A percentile compares a stretch with the other conserved stretches of the same genome.
phyloP scores from a whole-genome alignment of 2,888 invertebrate genomes.

The Aromia moschata region DNA sequence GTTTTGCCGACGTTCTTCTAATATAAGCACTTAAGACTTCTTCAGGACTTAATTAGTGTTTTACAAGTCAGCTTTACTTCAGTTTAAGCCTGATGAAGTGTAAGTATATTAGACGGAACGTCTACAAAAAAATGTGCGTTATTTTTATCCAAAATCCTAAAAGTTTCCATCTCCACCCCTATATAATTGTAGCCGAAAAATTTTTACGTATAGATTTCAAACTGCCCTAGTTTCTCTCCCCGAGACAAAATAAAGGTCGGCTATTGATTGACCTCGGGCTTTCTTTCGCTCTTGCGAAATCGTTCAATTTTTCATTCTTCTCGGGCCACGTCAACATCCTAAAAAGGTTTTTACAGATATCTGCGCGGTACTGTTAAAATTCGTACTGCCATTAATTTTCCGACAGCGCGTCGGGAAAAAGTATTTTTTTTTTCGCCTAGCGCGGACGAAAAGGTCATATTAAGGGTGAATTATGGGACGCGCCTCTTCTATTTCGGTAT shows the following conservation, averaged over 20 bases:
- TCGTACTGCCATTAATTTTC: conserved; percentile 32
- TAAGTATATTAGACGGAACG: no score
- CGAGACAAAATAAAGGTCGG: conserved; percentile 35
- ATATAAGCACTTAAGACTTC: no score
- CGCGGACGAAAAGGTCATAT: neutral
- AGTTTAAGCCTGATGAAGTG: no score
- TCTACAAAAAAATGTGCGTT: no score
- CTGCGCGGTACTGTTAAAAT: conserved; percentile 24
- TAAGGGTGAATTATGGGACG: neutral
- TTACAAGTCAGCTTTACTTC: no score
- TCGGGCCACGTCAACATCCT: conserved; percentile 29
- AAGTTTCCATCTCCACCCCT: no score
- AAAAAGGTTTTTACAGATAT: conserved; percentile 37
- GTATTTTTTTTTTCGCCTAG: neutral
- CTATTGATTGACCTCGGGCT: conserved; percentile 32
- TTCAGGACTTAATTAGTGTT: no score
- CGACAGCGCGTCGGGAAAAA: conserved; percentile 9
- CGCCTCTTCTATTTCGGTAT: neutral
- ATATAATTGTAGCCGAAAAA: no score
- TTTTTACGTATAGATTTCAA: no score
- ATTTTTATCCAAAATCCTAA: no score
- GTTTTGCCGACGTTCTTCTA: no score
- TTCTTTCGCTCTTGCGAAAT: conserved; percentile 34
- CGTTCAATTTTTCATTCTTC: conserved; percentile 30
- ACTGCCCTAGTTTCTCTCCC: conserved; percentile 8